Base-by-base conservation (phyloP, 2,888 invertebrate species). In the Aphidius colemani region DNA sequence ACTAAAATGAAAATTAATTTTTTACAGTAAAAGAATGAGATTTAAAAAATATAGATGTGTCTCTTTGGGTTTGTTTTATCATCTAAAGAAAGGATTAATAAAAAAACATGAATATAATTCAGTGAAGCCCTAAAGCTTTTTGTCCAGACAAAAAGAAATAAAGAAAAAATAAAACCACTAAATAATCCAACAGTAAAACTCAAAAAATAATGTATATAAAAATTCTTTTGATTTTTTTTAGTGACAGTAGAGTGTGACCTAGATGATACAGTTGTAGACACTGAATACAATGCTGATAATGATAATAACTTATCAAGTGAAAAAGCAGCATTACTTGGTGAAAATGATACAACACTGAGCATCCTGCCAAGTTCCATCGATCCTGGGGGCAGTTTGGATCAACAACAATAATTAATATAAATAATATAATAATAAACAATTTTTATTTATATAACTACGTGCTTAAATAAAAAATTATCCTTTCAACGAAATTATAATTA, bases 281-380 rank as follows among this genome's bases (percentile, higher is more conserved):
- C 73, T 53, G 75, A 85, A 73, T 83, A 70, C 40, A 74, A 74
- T 57, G 71, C 69, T 56, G 77, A 77, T 41, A 76, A 75, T 70
- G 85, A 85, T 72, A 79, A 78, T 63, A 76, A 77, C 44, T 73
- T 84, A 71, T 83, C 83, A 69, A 84, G 83, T 69, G 86, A 86
- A 75, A 85, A 86, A 75, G 86, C 86, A 67, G 86, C 86, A 61
- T 81, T 87, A 70, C 78, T 87, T 68, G 83, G 85, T 69, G 74
- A 84, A 77, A 85, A 84, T 58, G 72, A 73, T 62, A 73, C 75
- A 61, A 74, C 76, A 57, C 72, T 74, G 51, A 75, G 73, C 65
- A 74, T 75, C 64, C 71, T 73, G 10, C 74, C 76, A 55, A 75
- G 72, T 56, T 66, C 74, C 11, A 65, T 61, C 39, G 61, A 65